Base-by-base conservation (phyloP, 2,797 vertebrate genomes). In the Gobionotothen gibberifrons region DNA sequence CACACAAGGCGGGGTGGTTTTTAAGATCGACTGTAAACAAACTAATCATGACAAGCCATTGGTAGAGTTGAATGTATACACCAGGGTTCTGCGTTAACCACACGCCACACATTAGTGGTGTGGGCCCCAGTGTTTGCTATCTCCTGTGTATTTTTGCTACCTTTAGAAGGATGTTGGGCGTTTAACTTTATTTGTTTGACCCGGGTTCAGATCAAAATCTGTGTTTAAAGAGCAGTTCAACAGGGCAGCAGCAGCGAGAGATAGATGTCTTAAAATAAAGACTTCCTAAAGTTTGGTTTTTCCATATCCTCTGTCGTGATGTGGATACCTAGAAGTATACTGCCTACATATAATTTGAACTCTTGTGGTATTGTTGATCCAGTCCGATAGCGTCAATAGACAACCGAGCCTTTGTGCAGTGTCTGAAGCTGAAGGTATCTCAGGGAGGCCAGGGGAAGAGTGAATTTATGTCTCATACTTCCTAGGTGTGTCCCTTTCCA, bases 11-110 rank as follows among this genome's bases (percentile, higher is more conserved):
- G 13, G 74, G 51, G 86, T 26, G 84, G 87, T 88, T 88, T 87
- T 81, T 49, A 72, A 82, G 76, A 90, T 80, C 87, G 85, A 26
- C 26, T 26, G 26, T 26, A 90, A 93, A 93, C 92, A 93, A 88
- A 88, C 84, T 83, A 93, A 87, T 92, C 88, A 90, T 68, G 78
- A 85, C 77, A 84, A 90, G 82, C 79, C 81, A 29, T 72, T 43
- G 78, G 74, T 77, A 48, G 76, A 82, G 77, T 68, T 72, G 43
- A 79, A 82, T 82, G 87, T 91, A 87, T 78, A 89, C 88, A 89
- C 72, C 59, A 55, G 83, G 14, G 70, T 62, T 72, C 75, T 69
- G 60, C 49, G 0, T 60, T 70, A 16, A 76, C 85, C 87, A 56
- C 83, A 75, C 36, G 26, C 67, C 84, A 69, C 88, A 86, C 79